Conservation (phyloP, 2,113 vertebrate species). For the Empidonax traillii region DNA sequence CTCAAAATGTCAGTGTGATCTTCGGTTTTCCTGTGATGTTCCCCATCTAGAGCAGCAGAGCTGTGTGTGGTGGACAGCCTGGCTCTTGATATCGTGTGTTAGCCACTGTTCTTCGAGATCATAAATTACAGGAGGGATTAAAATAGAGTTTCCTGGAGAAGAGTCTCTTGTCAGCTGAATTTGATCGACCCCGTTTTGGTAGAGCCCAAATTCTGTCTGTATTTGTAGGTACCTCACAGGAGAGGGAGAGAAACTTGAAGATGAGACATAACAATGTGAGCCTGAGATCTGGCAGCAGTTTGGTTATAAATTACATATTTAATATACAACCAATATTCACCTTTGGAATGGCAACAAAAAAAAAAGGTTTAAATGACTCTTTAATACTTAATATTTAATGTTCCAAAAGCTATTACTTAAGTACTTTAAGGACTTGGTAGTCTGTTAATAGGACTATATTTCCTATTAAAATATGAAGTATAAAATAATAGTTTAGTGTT, state of each 20-base stretch:
- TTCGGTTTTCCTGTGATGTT: background rate
- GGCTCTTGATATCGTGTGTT: background rate
- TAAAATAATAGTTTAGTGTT: background rate
- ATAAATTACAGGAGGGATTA: constrained; percentile 23
- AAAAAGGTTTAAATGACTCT: background rate
- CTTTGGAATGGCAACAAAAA: background rate
- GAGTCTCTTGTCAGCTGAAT: constrained; percentile 44
- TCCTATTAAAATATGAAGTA: background rate
- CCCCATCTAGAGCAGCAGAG: background rate
- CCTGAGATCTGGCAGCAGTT: background rate
- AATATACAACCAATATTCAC: background rate
- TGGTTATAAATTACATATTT: background rate
- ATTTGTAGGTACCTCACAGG: constrained; percentile 14
- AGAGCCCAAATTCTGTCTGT: constrained; percentile 36
- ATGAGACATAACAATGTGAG: background rate
- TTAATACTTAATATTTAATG: background rate
- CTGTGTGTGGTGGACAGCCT: background rate
- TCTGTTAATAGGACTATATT: background rate
- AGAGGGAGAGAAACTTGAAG: background rate
- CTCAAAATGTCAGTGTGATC: background rate
- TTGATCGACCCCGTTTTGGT: constrained; percentile 11
- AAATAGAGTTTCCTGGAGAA: constrained; percentile 49
- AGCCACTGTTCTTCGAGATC: background rate
- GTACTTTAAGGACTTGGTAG: background rate
- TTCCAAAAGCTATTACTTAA: background rate